Evolutionary conservation across 2,888 invertebrate genomes (phyloP).

Genomic region (Amiota minor): DNA sequence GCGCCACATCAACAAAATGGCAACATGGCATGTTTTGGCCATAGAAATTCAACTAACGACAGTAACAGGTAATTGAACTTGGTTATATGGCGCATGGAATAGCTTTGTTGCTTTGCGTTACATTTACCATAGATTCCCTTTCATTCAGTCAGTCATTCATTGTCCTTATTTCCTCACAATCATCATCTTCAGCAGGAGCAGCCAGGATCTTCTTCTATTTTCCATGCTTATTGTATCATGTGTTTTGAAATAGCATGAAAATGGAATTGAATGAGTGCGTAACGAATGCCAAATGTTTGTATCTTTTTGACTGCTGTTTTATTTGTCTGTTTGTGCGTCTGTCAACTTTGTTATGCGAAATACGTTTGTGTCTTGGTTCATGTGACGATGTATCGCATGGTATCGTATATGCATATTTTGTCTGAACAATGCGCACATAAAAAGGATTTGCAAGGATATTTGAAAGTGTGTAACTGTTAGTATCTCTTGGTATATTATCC

Average conservation of each 20-base stretch:
- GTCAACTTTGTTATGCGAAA: slow-evolving; percentile 47
- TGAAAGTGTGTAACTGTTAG: slow-evolving; percentile 7
- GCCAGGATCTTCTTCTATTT: too few relatives aligned
- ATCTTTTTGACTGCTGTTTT: slow-evolving; percentile 30
- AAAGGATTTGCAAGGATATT: slow-evolving; percentile 67
- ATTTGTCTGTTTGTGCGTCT: slow-evolving; percentile 7
- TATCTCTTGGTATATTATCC: background rate
- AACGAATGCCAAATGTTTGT: slow-evolving; percentile 45
- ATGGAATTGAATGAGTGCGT: slow-evolving; percentile 65
- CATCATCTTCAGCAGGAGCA: background rate
- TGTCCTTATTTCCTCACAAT: background rate
- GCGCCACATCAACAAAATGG: too few relatives aligned
- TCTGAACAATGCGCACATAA: slow-evolving; percentile 66
- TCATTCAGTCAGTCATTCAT: slow-evolving; percentile 3
- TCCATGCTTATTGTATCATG: too few relatives aligned
- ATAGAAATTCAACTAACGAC: slow-evolving; percentile 73
- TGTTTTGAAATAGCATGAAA: slow-evolving; percentile 45
- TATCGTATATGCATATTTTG: too few relatives aligned
- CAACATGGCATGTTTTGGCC: slow-evolving; percentile 62
- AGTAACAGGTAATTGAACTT: slow-evolving; percentile 73
- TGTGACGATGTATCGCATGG: too few relatives aligned
- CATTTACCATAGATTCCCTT: background rate
- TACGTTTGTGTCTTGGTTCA: too few relatives aligned
- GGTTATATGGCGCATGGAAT: slow-evolving; percentile 65
- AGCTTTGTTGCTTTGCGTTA: slow-evolving; percentile 42